These are phyloP conservation scores for Pelodytes ibericus DNA, from an alignment of 2,797 vertebrate genomes.

Conservation along the genomic window DNA sequence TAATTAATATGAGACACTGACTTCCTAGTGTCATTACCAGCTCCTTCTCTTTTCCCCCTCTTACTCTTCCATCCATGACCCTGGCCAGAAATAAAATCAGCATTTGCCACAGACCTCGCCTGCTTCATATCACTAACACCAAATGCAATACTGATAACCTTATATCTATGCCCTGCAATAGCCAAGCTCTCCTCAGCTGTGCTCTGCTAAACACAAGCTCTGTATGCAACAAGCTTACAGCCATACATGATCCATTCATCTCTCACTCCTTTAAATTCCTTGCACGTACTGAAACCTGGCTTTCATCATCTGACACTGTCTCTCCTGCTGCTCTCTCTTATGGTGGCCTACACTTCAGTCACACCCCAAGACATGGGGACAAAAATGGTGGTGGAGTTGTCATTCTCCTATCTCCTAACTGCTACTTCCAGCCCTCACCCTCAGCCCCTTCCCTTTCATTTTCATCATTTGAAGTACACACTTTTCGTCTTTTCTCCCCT, in stretches of 20 bases:
- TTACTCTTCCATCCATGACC: no score
- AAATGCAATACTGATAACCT: no score
- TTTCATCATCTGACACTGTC: neutral
- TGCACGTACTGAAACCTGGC: neutral
- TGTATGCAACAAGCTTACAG: neutral
- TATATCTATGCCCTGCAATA: no score
- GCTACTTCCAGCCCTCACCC: neutral
- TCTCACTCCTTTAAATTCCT: neutral
- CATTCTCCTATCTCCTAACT: neutral
- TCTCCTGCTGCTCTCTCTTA: neutral
- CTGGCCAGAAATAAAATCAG: no score
- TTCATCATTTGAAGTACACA: neutral
- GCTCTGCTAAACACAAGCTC: no score
- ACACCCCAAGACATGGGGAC: neutral
- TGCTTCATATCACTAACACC: no score
- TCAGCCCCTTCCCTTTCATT: neutral
- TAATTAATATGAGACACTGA: no score
- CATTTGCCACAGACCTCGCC: no score
- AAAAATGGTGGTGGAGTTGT: neutral
- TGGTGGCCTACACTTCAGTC: neutral
- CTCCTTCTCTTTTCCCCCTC: no score
- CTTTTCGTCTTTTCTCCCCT: neutral
- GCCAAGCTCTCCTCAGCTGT: no score
- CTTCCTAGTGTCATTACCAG: no score
- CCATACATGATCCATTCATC: neutral